phyloP scores from a whole-genome alignment of 2,888 invertebrate genomes.

The Epistrophe eligans region DNA sequence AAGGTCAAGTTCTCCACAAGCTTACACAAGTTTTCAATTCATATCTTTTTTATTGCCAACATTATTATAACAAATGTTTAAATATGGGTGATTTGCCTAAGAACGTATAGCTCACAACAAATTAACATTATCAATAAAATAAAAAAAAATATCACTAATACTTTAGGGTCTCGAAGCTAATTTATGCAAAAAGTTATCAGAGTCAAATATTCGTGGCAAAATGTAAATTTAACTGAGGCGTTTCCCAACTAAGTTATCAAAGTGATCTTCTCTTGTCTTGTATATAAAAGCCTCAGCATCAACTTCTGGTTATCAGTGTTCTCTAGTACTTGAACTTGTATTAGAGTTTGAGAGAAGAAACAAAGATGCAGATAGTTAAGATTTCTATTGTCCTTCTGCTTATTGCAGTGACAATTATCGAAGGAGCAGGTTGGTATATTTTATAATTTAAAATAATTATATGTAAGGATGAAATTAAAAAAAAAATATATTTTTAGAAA shows the following conservation, averaged over 20 bases:
- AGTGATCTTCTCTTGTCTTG: slow-evolving; percentile 27
- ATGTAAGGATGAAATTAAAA: not conserved
- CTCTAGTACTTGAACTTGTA: slow-evolving; percentile 57
- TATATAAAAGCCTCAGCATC: slow-evolving; percentile 76
- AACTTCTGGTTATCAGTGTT: slow-evolving; percentile 73
- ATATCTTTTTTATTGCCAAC: not conserved
- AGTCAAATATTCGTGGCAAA: slow-evolving; percentile 18
- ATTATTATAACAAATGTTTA: not conserved
- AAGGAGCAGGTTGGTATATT: slow-evolving; percentile 62
- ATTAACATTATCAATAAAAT: slow-evolving; percentile 15
- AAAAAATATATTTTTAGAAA: slow-evolving; percentile 13
- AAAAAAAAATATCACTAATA: not conserved
- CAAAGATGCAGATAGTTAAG: slow-evolving; percentile 53
- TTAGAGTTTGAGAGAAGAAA: slow-evolving; percentile 28
- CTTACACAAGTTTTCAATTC: not conserved
- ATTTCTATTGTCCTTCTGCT: slow-evolving; percentile 68
- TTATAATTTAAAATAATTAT: not conserved
- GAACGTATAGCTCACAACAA: not conserved
- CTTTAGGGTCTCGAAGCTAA: not conserved
- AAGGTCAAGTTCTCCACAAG: too few relatives aligned
- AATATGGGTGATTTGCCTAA: not conserved
- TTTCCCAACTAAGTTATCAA: slow-evolving; percentile 2
- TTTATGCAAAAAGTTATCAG: slow-evolving; percentile 50
- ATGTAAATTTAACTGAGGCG: slow-evolving; percentile 46
- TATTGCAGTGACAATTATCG: slow-evolving; percentile 58